These are phyloP conservation scores for Ptychochromis oligacanthus DNA, from an alignment of 2,113 vertebrate species.

Conservation along the genomic window DNA sequence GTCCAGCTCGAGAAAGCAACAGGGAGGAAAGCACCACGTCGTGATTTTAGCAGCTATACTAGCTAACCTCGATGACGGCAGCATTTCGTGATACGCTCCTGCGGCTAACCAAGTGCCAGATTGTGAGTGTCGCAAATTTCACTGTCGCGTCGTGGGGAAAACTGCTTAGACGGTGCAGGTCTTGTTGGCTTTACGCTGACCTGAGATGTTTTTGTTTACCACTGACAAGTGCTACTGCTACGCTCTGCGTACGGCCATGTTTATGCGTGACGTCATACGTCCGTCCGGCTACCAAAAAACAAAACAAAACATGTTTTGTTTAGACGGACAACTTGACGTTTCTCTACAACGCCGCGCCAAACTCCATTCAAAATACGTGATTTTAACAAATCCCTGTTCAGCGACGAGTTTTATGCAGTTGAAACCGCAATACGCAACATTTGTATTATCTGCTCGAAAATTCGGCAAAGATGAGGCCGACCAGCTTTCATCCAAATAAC, in stretches of 20 bases:
- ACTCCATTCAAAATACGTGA: neutral
- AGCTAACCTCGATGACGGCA: neutral
- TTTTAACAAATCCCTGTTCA: neutral
- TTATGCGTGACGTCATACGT: slow-evolving; percentile 31
- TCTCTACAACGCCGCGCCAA: neutral
- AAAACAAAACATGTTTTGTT: neutral
- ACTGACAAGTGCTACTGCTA: neutral
- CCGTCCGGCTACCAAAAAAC: neutral
- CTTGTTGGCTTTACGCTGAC: neutral
- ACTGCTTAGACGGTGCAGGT: accelerated
- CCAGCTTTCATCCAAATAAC: neutral
- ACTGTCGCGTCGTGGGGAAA: neutral
- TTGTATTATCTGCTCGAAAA: neutral
- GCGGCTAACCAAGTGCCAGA: neutral
- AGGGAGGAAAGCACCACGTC: neutral
- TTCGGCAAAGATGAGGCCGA: neutral
- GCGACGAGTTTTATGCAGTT: neutral
- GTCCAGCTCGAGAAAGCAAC: neutral
- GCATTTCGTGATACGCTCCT: neutral
- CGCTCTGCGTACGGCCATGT: slow-evolving; percentile 29
- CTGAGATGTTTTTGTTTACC: neutral
- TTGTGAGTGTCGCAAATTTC: neutral
- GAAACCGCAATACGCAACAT: neutral
- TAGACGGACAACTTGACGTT: neutral
- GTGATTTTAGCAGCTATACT: neutral